phyloP scores from a whole-genome alignment of 2,797 vertebrate genomes.

The Takifugu rubripes region DNA sequence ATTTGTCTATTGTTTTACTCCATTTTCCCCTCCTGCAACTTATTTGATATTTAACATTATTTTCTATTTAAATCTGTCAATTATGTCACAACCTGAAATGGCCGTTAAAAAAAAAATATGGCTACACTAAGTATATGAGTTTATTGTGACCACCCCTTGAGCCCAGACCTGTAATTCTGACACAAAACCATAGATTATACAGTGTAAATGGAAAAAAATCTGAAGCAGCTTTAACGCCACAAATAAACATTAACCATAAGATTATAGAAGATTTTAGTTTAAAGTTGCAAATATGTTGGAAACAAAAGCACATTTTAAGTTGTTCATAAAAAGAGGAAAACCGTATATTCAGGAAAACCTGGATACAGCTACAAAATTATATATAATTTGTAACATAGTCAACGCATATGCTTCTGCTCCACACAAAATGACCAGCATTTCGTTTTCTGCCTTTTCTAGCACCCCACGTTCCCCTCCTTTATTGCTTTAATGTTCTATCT shows the following conservation, averaged over 20 bases:
- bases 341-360: neutral
- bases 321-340: no score
- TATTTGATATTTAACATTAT: constrained; percentile 27
- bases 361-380: neutral
- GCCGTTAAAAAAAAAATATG: constrained; percentile 8
- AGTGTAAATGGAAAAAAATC: neutral
- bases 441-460: neutral
- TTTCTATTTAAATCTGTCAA: constrained; percentile 34
- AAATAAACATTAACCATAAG: neutral
- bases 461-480: constrained; percentile 6
- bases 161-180: no score
- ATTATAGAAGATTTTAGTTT: neutral
- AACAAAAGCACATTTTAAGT: neutral
- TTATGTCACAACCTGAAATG: neutral
- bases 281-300: neutral
- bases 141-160: neutral
- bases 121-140: neutral
- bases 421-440: neutral
- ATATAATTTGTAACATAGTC: constrained; percentile 7
- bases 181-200: neutral
- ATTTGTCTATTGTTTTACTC: constrained; percentile 19
- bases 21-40: neutral
- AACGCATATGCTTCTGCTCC: no score
- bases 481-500: constrained; percentile 18
- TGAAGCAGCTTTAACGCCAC: neutral